Evolutionary conservation across 2,888 invertebrate species (phyloP).

Genomic region (Spisula subtruncata): DNA sequence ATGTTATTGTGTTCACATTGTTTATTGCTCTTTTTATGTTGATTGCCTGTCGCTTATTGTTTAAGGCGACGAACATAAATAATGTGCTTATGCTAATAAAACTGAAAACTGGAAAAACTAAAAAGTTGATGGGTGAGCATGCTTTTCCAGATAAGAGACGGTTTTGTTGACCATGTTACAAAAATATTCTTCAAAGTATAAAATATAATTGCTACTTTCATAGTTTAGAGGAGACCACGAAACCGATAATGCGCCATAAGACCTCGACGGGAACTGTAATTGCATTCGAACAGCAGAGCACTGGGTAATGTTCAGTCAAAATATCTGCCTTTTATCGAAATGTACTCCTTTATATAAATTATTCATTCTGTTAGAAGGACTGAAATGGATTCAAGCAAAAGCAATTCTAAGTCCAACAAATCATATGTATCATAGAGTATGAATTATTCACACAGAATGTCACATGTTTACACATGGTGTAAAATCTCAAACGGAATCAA

Average conservation of each 20-base stretch:
- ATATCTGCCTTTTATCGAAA: not conserved
- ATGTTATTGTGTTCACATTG: too few species aligned
- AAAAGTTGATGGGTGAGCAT: too few species aligned
- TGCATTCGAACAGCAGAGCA: not conserved
- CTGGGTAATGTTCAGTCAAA: not conserved
- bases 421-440: not conserved
- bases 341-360: not conserved
- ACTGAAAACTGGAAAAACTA: too few species aligned
- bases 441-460: not conserved
- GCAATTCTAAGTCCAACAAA: not conserved
- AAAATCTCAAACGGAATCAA: not conserved
- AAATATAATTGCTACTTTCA: too few species aligned
- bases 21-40: too few species aligned
- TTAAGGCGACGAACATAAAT: too few species aligned
- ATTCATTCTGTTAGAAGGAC: not conserved
- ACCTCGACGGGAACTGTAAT: not conserved
- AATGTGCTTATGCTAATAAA: too few species aligned
- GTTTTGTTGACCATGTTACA: too few species aligned
- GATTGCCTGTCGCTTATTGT: too few species aligned
- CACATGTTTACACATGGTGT: not conserved
- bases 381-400: constrained; percentile 10
- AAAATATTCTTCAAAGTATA: too few species aligned
- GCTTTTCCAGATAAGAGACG: too few species aligned
- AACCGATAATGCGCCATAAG: not conserved
- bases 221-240: not conserved